phyloP scores from a whole-genome alignment of 1,140 invertebrate genomes.

The Listronotus oregonensis region DNA sequence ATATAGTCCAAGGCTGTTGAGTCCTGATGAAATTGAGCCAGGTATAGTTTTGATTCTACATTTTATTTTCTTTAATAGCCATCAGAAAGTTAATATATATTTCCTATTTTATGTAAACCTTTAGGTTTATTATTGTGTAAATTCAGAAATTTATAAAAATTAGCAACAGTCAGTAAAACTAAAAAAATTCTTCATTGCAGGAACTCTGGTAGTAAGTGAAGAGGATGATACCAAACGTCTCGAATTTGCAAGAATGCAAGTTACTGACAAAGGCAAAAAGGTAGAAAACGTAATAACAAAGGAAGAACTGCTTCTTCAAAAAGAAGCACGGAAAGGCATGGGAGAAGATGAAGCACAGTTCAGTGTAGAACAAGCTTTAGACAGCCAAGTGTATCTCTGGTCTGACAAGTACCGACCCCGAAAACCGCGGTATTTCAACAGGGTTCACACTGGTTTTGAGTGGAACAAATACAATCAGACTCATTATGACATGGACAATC shows the following conservation, averaged over 20 bases:
- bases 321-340: constrained; percentile 89
- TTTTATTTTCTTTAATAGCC: too few relatives aligned
- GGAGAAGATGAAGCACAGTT: constrained; percentile 88
- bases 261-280: constrained; percentile 62
- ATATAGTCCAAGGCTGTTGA: constrained; percentile 83
- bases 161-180: too few relatives aligned
- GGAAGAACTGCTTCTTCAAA: constrained; percentile 68
- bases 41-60: constrained; percentile 55
- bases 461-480: constrained; percentile 99
- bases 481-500: constrained; percentile 99
- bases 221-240: constrained; percentile 80
- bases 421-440: constrained; percentile 98
- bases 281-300: constrained; percentile 61
- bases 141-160: too few relatives aligned
- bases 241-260: constrained; percentile 71
- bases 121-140: too few relatives aligned
- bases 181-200: constrained; percentile 8
- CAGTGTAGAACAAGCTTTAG: constrained; percentile 86
- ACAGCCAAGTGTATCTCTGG: constrained; percentile 91
- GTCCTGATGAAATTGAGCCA: constrained; percentile 74
- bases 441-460: constrained; percentile 95
- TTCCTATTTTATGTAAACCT: too few relatives aligned
- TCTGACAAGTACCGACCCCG: constrained; percentile 97
- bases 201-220: constrained; percentile 76
- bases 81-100: too few relatives aligned